Base-by-base conservation (phyloP, 2,113 vertebrate genomes). In the Ageneiosus marmoratus region DNA sequence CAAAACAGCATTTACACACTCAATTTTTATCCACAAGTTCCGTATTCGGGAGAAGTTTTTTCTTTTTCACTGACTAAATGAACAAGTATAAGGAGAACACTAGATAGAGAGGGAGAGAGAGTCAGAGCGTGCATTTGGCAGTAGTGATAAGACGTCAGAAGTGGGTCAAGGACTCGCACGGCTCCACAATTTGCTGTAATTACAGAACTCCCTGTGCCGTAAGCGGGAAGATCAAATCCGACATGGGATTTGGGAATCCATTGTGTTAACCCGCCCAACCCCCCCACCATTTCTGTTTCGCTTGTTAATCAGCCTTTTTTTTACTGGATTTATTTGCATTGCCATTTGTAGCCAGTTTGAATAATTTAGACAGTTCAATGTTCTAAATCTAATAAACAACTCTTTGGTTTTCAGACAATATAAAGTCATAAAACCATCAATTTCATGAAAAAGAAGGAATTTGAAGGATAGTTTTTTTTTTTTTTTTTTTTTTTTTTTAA, bases 171-270 rank as follows among this genome's bases (percentile, higher is more conserved):
- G 88, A 89, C 88, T 89, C 46, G 53, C 16, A 12, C 29, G 32
- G 76, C 76, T 58, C 29, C 48, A 55, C 60, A 82, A 85, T 87
- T 72, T 69, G 73, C 80, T 65, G 78, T 89, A 89, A 89, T 89
- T 89, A 89, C 87, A 86, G 80, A 87, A 84, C 79, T 87, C 84
- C 85, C 84, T 83, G 72, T 56, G 67, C 82, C 85, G 85, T 80
- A 76, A 83, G 86, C 81, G 77, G 79, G 79, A 85, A 87, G 88
- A 88, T 88, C 87, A 88, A 86, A 88, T 84, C 86, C 84, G 84
- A 63, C 37, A 77, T 41, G 84, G 86, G 88, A 88, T 87, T 88
- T 86, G 84, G 82, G 79, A 88, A 84, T 74, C 70, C 84, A 88
- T 87, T 88, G 81, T 88, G 73, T 72, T 34, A 41, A 41, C 37